Evolutionary conservation across 2,888 invertebrate genomes (phyloP), one percentile per base, ranked within the genome.

Genomic region (Nebria brevicollis): DNA sequence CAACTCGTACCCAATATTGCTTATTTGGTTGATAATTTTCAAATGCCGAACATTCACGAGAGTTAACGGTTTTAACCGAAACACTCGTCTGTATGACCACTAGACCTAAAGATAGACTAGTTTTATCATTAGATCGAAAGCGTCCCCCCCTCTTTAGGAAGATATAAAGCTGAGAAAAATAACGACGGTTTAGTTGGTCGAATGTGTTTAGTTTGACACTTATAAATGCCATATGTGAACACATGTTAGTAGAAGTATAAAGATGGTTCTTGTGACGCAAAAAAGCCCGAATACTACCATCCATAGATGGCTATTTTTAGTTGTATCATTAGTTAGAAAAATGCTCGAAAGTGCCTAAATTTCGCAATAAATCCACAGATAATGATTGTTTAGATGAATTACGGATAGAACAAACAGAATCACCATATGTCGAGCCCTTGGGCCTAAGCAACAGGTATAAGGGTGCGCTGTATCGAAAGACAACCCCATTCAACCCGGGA

Each of bases 191-290:
- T 54, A 13, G 54, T 85, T 87, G 87, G 86, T 84, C 86, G 85
- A 84, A 84, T 84, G 82, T 42, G 43, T 83, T 83, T 83, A 80
- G 81, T 83, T 83, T 84, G 84, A 85, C 86, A 85, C 86, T 86
- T 85, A 85, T 85, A 86, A 85, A 84, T 84, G 84, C 87, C 88
- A 88, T 86, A 86, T 88, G 88, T 86, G 87, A 85, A 85, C 85
- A 85, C 84, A 86, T 85, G 87, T 86, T 87, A 87, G 86, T 54
- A 1, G 54, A 54, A 54, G 54, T 7, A 54, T 54, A 54, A 54
- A 54, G 54, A 54, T 54, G 54, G 54, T 7, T 54, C 54, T 54
- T 54, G 54, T 54, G 13, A 54, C 54, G 54, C 54, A 54, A 54
- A 54, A 54, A 54, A 54, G 54, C 54, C 54, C 54, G 8, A 54